Percentiles rank a stretch among this genome's conserved stretches.
Evolutionary conservation across 1,140 invertebrate species (phyloP).

Genomic region (Trinorchestia longiramus): DNA sequence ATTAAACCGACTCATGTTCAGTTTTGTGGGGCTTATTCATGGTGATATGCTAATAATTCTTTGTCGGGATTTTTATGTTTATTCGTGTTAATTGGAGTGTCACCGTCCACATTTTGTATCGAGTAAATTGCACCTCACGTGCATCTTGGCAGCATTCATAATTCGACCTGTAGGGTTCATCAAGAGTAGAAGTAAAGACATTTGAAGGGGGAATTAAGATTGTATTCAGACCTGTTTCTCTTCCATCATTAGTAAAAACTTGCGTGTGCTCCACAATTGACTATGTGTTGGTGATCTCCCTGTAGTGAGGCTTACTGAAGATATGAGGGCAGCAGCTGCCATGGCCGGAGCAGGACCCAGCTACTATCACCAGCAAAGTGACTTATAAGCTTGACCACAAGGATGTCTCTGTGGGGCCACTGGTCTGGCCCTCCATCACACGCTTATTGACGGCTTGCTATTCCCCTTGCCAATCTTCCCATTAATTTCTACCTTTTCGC

Average conservation of each 20-base stretch:
- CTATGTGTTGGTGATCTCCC: background rate
- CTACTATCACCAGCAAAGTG: background rate
- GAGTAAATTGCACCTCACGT: background rate
- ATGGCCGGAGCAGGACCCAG: background rate
- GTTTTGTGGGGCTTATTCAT: background rate
- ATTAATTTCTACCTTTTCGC: background rate
- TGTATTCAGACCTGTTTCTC: background rate
- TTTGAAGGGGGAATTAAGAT: background rate
- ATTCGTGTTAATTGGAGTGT: background rate
- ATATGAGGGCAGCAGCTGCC: background rate
- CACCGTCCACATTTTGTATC: background rate
- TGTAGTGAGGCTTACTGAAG: background rate
- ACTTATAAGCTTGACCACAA: background rate
- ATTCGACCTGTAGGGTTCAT: background rate
- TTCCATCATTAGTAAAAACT: background rate
- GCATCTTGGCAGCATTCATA: background rate
- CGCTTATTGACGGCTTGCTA: background rate
- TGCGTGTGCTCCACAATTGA: background rate
- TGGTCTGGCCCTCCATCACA: background rate
- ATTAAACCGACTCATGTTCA: background rate
- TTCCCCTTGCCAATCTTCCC: background rate
- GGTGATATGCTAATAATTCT: background rate
- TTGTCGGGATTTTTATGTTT: background rate
- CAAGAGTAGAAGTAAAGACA: background rate
- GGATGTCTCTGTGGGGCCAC: background rate